These are phyloP conservation scores for Thera britannica DNA, from an alignment of 2,888 invertebrate species.

Conservation along the genomic window DNA sequence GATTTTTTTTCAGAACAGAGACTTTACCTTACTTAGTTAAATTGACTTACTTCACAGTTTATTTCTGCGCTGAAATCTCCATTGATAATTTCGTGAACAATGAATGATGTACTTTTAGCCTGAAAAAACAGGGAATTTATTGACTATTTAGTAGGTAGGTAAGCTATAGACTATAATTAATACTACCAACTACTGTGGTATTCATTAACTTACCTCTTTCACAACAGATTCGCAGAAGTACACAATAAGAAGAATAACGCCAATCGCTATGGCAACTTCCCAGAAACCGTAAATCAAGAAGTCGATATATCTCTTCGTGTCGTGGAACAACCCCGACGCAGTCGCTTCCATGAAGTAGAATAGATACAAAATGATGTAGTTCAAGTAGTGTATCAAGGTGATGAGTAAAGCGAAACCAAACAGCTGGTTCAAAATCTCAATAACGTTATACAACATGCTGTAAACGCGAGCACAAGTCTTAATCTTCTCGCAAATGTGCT, in stretches of 20 bases:
- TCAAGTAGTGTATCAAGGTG: conserved; percentile 53
- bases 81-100: conserved; percentile 65
- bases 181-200: too few relatives aligned
- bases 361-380: conserved; percentile 58
- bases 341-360: conserved; percentile 76
- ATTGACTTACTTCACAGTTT: conserved; percentile 56
- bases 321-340: conserved; percentile 63
- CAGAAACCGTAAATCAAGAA: conserved; percentile 64
- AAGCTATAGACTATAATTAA: neutral
- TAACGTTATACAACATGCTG: conserved; percentile 55
- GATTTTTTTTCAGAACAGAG: too few relatives aligned
- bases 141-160: neutral
- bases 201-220: conserved; percentile 37
- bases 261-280: conserved; percentile 58
- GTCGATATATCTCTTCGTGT: conserved; percentile 55
- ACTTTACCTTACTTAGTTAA: neutral
- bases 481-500: conserved; percentile 58
- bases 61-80: conserved; percentile 54
- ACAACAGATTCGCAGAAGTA: conserved; percentile 56
- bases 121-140: conserved; percentile 44
- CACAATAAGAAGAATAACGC: conserved; percentile 54
- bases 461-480: conserved; percentile 60
- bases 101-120: conserved; percentile 58
- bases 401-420: conserved; percentile 58
- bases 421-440: conserved; percentile 47